Conservation (phyloP, 2,113 vertebrate genomes). For the Ptyas mucosa region DNA sequence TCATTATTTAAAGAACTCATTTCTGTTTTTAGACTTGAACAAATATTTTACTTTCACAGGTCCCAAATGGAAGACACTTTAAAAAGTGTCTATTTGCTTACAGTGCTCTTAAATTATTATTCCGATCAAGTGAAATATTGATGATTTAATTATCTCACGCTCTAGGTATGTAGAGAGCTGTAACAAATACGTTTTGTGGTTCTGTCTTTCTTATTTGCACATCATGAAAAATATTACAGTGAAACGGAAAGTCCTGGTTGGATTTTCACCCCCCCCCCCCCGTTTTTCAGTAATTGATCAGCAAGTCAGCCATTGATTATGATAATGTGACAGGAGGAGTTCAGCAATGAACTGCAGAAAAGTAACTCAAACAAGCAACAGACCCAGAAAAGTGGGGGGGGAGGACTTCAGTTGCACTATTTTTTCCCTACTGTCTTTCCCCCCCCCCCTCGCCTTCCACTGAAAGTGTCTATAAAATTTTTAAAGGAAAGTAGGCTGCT, state of each 20-base stretch:
- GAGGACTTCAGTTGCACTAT: constrained; percentile 66
- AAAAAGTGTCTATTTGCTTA: background rate
- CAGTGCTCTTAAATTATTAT: background rate
- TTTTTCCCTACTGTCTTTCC: constrained; percentile 81
- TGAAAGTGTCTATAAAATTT: constrained; percentile 99
- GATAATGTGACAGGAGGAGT: background rate
- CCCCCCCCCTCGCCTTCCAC: constrained; percentile 78
- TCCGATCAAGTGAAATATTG: background rate
- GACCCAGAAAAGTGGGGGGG: background rate
- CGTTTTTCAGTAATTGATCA: background rate
- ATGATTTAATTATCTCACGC: background rate
- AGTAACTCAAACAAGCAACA: constrained; percentile 65
- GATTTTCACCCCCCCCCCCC: background rate
- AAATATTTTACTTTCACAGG: background rate
- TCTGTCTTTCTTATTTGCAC: background rate
- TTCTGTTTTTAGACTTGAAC: background rate
- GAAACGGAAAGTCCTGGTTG: background rate
- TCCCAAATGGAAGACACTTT: background rate
- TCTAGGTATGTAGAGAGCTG: background rate
- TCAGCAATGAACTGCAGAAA: constrained; percentile 40
- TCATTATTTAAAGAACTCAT: background rate
- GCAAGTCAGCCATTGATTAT: background rate
- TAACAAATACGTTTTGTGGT: background rate
- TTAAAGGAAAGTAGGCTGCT: constrained; percentile 99
- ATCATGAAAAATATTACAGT: background rate